Evolutionary conservation across 2,888 invertebrate genomes (phyloP).

Genomic region (Odontocolon sp.): DNA sequence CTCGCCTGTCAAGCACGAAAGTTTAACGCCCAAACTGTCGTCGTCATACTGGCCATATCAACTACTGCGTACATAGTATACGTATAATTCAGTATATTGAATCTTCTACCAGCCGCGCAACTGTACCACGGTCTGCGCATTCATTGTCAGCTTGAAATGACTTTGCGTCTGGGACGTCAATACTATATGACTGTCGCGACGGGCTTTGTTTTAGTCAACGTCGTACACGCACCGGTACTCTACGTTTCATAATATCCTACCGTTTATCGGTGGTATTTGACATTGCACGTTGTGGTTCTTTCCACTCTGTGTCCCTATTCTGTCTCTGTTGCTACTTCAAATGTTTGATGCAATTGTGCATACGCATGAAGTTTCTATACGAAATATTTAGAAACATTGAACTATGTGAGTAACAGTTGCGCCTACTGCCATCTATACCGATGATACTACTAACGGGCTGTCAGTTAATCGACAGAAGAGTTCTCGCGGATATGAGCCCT

Average conservation of each 20-base stretch:
- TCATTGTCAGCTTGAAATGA: slow-evolving; percentile 17
- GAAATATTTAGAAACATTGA: too few species aligned
- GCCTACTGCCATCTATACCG: too few species aligned
- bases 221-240: neutral
- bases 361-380: too few species aligned
- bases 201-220: slow-evolving; percentile 7
- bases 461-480: too few species aligned
- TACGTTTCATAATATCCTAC: neutral
- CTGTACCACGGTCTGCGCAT: neutral
- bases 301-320: neutral
- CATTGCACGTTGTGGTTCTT: neutral
- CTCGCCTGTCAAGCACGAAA: slow-evolving; percentile 8
- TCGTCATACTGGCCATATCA: neutral
- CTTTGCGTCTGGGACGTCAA: slow-evolving; percentile 17
- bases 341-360: neutral
- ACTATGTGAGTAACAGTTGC: too few species aligned
- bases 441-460: too few species aligned
- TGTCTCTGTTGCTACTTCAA: neutral
- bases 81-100: neutral
- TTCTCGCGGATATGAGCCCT: too few species aligned
- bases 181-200: neutral
- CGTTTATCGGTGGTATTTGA: neutral
- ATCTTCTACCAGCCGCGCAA: neutral
- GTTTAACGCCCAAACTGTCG: slow-evolving; percentile 15
- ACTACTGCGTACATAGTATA: neutral